Percentiles rank a stretch among this genome's conserved stretches.
These are phyloP conservation scores for Caenorhabditis auriculariae DNA, from an alignment of 2,888 invertebrate genomes.

Conservation along the genomic window DNA sequence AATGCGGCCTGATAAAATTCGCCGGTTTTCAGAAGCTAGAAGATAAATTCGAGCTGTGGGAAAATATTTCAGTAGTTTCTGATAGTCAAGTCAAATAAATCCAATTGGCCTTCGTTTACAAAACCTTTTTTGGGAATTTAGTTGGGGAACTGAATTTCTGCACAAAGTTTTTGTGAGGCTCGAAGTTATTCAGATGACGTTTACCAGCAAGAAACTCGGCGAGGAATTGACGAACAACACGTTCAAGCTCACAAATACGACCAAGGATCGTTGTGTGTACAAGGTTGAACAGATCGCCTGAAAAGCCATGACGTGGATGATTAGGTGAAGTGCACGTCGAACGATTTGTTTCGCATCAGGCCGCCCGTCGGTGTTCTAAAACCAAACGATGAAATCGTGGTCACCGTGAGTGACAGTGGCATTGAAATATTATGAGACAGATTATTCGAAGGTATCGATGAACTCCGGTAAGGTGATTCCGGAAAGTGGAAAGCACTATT, in stretches of 20 bases:
- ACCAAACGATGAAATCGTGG: conserved; percentile 8
- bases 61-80: no score
- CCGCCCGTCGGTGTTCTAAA: conserved; percentile 43
- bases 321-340: conserved; percentile 51
- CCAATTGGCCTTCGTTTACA: no score
- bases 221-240: conserved; percentile 24
- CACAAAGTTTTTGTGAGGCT: no score
- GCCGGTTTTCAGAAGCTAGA: no score
- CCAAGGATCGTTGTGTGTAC: conserved; percentile 34
- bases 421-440: no score
- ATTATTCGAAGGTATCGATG: conserved; percentile 43
- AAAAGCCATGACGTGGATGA: not conserved
- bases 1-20: no score
- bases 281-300: conserved; percentile 19
- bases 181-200: conserved; percentile 34
- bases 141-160: no score
- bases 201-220: conserved; percentile 36
- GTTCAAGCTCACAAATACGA: conserved; percentile 42
- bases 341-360: conserved; percentile 51
- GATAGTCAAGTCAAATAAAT: no score
- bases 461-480: conserved; percentile 43
- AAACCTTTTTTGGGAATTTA: no score
- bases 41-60: no score
- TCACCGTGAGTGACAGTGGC: conserved; percentile 2
- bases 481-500: conserved; percentile 51